A percentile compares a stretch with the other conserved stretches of the same genome.
These are phyloP conservation scores for Meles meles DNA, from an alignment of 2,113 vertebrate genomes.

Conservation along the genomic window DNA sequence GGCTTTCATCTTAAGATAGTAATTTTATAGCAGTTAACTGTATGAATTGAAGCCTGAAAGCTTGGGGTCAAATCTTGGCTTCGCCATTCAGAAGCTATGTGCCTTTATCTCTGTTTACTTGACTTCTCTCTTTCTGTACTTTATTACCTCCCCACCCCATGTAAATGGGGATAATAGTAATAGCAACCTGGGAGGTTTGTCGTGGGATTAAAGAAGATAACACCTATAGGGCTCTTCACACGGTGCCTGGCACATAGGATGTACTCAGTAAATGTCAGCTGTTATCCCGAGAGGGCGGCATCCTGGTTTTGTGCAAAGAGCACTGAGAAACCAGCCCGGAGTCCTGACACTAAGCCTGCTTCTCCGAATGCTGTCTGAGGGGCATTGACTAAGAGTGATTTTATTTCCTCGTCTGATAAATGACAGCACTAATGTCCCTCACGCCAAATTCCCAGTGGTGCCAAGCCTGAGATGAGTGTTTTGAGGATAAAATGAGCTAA, in stretches of 20 bases:
- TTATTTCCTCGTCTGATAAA: background rate
- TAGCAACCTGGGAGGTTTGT: background rate
- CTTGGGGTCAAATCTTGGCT: background rate
- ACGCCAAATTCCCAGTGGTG: background rate
- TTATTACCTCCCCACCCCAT: background rate
- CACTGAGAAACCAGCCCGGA: background rate
- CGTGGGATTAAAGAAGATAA: background rate
- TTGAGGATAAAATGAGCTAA: background rate
- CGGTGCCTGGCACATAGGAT: background rate
- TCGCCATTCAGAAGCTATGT: background rate
- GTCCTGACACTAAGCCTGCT: background rate
- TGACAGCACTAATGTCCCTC: background rate
- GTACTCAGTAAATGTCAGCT: background rate
- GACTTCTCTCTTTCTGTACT: too few species aligned
- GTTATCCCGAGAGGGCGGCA: background rate
- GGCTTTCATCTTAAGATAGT: background rate
- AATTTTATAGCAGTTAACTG: background rate
- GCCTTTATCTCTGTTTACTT: background rate
- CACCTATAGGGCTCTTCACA: background rate
- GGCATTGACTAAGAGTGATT: background rate
- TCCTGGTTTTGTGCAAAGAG: background rate
- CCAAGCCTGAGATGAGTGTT: background rate
- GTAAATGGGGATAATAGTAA: background rate
- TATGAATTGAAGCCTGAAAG: background rate
- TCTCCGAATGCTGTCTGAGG: background rate